A percentile compares a stretch with the other conserved stretches of the same genome.
phyloP scores from a whole-genome alignment of 1,140 invertebrate genomes.

The Mylabris phalerata region DNA sequence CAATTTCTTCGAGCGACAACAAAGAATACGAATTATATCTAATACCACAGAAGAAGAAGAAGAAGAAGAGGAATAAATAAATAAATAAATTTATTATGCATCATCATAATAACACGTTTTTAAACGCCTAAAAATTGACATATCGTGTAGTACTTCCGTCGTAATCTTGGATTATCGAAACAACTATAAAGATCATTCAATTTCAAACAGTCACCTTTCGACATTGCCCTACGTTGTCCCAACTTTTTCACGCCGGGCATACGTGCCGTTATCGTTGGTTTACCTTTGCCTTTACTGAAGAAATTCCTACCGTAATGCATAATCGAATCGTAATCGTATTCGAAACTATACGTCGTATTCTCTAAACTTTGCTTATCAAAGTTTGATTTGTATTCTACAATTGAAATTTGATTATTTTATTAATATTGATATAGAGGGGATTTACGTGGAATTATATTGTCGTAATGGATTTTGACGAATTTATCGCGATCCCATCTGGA shows the following conservation, averaged over 20 bases:
- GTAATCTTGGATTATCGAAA: slow-evolving; percentile 46
- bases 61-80: not conserved
- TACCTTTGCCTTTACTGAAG: slow-evolving; percentile 48
- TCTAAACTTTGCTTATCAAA: slow-evolving; percentile 55
- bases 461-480: slow-evolving; percentile 50
- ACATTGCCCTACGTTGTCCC: slow-evolving; percentile 54
- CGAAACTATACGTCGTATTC: slow-evolving; percentile 56
- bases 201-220: slow-evolving; percentile 63
- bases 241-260: slow-evolving; percentile 43
- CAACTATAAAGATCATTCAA: slow-evolving; percentile 65
- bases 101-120: not conserved
- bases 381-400: slow-evolving; percentile 51
- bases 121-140: slow-evolving; percentile 51
- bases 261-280: slow-evolving; percentile 57
- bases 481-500: slow-evolving; percentile 54
- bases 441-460: slow-evolving; percentile 52
- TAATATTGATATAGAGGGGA: slow-evolving; percentile 2
- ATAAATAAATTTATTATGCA: not conserved
- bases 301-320: slow-evolving; percentile 65
- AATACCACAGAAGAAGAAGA: slow-evolving; percentile 4
- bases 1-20: slow-evolving; percentile 23
- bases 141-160: slow-evolving; percentile 55
- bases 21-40: slow-evolving; percentile 6
- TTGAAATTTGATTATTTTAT: slow-evolving; percentile 6
- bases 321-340: slow-evolving; percentile 66